A percentile compares a stretch with the other conserved stretches of the same genome.
Conservation (phyloP, 2,113 vertebrate genomes). For the Plectropomus leopardus region DNA sequence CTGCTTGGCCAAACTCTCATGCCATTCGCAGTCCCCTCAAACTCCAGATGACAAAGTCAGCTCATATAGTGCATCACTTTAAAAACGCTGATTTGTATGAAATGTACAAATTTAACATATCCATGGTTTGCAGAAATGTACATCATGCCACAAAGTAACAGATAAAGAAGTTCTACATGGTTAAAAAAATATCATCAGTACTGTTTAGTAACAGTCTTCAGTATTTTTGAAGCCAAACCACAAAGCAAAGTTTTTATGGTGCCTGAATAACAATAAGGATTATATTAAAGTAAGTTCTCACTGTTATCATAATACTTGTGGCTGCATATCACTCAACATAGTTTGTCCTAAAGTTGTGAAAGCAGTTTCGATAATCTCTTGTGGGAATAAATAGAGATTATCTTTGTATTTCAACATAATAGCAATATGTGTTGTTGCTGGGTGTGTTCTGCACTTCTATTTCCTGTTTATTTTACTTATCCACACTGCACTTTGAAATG, state of each 20-base stretch:
- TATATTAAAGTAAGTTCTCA: background rate
- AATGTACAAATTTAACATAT: too few species aligned
- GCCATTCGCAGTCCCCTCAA: too few species aligned
- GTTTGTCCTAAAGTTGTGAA: slow-evolving; percentile 4
- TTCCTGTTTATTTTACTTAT: background rate
- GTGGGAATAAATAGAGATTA: background rate
- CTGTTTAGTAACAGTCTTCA: background rate
- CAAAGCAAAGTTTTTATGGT: background rate
- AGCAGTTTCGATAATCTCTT: background rate
- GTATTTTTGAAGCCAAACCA: background rate
- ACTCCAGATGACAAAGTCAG: too few species aligned
- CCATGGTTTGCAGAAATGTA: too few species aligned
- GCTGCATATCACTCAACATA: background rate
- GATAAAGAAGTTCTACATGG: background rate
- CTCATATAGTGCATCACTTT: too few species aligned
- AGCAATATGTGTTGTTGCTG: background rate
- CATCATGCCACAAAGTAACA: background rate
- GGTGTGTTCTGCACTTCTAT: background rate
- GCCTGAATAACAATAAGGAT: background rate
- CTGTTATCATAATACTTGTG: background rate
- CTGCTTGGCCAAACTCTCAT: too few species aligned
- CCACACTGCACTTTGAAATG: background rate
- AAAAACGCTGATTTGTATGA: too few species aligned
- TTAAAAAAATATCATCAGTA: too few species aligned
- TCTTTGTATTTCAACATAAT: background rate